Conservation (phyloP, 2,888 invertebrate species). For the Cotesia congregata region DNA sequence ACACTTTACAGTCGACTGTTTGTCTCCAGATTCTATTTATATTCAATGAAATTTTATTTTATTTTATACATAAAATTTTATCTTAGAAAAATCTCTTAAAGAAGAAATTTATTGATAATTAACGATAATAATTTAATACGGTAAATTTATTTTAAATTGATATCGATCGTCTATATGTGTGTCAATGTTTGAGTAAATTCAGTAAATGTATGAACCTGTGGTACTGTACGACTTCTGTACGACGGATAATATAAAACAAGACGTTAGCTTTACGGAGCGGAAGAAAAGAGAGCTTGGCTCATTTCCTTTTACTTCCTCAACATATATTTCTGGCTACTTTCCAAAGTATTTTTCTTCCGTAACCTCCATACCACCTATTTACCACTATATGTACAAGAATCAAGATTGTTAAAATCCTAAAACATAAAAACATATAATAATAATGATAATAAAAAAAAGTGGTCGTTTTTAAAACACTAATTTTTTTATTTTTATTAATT, state of each 20-base stretch:
- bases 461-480: no score
- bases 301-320: conserved; percentile 15
- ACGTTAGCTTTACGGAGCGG: conserved; percentile 55
- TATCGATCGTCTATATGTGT: not conserved
- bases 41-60: not conserved
- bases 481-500: no score
- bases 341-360: conserved; percentile 22
- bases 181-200: conserved; percentile 30
- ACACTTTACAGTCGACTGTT: conserved; percentile 50
- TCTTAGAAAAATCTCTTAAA: no score
- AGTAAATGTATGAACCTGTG: conserved; percentile 7
- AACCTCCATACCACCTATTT: no score
- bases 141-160: no score
- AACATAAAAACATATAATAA: no score
- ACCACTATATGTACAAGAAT: conserved; percentile 7
- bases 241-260: conserved; percentile 45
- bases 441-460: no score
- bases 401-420: conserved; percentile 11
- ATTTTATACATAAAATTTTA: not conserved
- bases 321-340: conserved; percentile 30
- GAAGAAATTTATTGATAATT: no score
- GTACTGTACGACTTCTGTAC: not conserved
- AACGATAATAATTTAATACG: no score
- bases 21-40: conserved; percentile 52
- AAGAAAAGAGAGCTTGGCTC: conserved; percentile 36